Percentiles rank a stretch among this genome's conserved stretches.
These are phyloP conservation scores for Solen grandis DNA, from an alignment of 1,140 invertebrate genomes.

Conservation along the genomic window DNA sequence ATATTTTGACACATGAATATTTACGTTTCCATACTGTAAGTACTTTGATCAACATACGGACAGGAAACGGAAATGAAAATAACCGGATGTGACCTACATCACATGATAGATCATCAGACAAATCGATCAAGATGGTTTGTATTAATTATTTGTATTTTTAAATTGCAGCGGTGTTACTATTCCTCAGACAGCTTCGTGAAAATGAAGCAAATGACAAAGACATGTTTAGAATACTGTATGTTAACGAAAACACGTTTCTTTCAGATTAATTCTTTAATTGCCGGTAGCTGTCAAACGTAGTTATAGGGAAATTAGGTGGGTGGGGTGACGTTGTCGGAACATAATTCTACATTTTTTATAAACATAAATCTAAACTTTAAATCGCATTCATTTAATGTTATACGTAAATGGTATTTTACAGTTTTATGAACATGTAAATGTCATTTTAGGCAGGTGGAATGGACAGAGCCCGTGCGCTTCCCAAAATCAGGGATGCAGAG, in stretches of 20 bases:
- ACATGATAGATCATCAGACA: slow-evolving; percentile 59
- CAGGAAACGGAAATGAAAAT: slow-evolving; percentile 44
- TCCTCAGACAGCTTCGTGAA: neutral
- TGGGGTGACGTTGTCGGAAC: neutral
- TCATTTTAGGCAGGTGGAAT: slow-evolving; percentile 67
- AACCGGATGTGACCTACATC: slow-evolving; percentile 52
- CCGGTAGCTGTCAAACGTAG: neutral
- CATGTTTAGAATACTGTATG: no score
- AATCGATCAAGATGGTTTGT: slow-evolving; percentile 50
- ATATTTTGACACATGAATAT: no score
- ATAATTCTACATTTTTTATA: no score
- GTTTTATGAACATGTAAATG: neutral
- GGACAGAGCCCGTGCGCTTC: slow-evolving; percentile 63
- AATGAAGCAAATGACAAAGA: neutral
- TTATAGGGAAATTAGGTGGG: neutral
- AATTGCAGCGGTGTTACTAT: no score
- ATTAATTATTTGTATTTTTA: neutral
- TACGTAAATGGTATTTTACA: no score
- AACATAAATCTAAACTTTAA: no score
- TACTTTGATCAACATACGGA: slow-evolving; percentile 35
- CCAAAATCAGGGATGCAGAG: slow-evolving; percentile 86
- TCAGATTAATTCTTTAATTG: neutral
- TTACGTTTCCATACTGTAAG: no score
- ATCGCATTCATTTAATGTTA: no score
- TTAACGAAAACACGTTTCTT: neutral